Evolutionary conservation across 2,113 vertebrate genomes (phyloP), one percentile per base, ranked within the genome.

Genomic region (Tympanuchus pallidicinctus): DNA sequence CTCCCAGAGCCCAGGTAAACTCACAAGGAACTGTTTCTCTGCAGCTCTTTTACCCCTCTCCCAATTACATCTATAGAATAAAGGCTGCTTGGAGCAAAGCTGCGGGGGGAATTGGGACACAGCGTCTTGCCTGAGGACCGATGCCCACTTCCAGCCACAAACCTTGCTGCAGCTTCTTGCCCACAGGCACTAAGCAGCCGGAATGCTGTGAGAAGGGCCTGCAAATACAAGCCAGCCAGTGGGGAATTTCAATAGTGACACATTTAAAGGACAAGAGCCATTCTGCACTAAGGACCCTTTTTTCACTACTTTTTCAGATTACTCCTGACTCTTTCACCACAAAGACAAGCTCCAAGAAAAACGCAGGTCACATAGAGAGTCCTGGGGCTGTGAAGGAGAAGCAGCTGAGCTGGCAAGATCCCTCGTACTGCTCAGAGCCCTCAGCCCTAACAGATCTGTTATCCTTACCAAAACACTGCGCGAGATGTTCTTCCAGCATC

Each of bases 361-460:
- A 70, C 50, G 1, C 8, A 52, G 48, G 15, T 79, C 86, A 70
- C 20, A 22, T 13, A 86, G 61, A 78, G 4, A 79, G 11, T n/a
- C n/a, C 74, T 66, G 59, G 38, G 90, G 79, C 73, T 84, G 22
- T 30, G 70, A 94, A 79, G 47, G 32, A 92, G 48, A 86, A 90
- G 72, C 4, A 57, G 36, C 0, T 5, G 73, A 86, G 47, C 43
- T 56, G 40, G 48, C 12, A 63, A 72, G 40, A 48, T 36, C 52
- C 36, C 11, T 63, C 48, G 4, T 4, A 18, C 27, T 52, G 36
- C 47, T 73, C 65, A 69, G 1, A n/a, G 83, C 45, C 19, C 54
- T 42, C 48, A 78, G 59, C 30, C 70, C 61, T 63, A 86, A 38
- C 12, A 61, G 21, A 66, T 18, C 13, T 2, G 21, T 15, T 16